A percentile compares a stretch with the other conserved stretches of the same genome.
These are phyloP conservation scores for Ochlodes sylvanus DNA, from an alignment of 2,888 invertebrate species.

Conservation along the genomic window DNA sequence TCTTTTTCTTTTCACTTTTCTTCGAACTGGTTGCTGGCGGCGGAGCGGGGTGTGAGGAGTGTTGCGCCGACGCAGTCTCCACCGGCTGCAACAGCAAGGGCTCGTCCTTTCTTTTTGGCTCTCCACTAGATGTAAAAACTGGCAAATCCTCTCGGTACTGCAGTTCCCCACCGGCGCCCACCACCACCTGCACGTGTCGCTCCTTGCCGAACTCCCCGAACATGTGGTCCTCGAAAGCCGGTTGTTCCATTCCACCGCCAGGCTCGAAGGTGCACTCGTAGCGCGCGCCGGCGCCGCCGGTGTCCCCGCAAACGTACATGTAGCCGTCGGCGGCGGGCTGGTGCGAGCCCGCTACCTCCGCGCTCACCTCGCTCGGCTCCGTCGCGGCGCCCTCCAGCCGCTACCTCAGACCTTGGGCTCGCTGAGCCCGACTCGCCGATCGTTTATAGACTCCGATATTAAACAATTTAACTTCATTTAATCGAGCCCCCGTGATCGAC, in stretches of 20 bases:
- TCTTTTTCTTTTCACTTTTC: slow-evolving; percentile 92
- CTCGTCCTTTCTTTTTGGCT: slow-evolving; percentile 75
- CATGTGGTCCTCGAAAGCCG: slow-evolving; percentile 91
- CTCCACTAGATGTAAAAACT: slow-evolving; percentile 58
- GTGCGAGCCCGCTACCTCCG: slow-evolving; percentile 79
- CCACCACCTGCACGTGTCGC: slow-evolving; percentile 77
- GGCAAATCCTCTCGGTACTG: slow-evolving; percentile 80
- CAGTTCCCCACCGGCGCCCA: slow-evolving; percentile 79
- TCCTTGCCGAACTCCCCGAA: slow-evolving; percentile 90
- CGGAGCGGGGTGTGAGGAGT: slow-evolving; percentile 64
- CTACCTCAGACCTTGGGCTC: slow-evolving; percentile 53
- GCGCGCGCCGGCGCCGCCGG: slow-evolving; percentile 62
- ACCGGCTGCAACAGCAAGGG: slow-evolving; percentile 70
- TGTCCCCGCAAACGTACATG: slow-evolving; percentile 81
- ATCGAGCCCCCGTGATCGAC: slow-evolving; percentile 75
- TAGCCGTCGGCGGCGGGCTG: slow-evolving; percentile 77
- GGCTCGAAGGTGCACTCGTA: slow-evolving; percentile 78
- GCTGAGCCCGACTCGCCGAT: slow-evolving; percentile 54
- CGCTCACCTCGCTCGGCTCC: slow-evolving; percentile 77
- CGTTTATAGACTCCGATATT: slow-evolving; percentile 70
- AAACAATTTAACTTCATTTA: slow-evolving; percentile 83
- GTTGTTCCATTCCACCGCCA: slow-evolving; percentile 86
- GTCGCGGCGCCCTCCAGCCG: slow-evolving; percentile 67
- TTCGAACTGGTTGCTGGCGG: slow-evolving; percentile 82
- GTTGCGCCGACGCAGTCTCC: slow-evolving; percentile 64